phyloP scores from a whole-genome alignment of 2,888 invertebrate genomes.

The Drosophila silvestris region DNA sequence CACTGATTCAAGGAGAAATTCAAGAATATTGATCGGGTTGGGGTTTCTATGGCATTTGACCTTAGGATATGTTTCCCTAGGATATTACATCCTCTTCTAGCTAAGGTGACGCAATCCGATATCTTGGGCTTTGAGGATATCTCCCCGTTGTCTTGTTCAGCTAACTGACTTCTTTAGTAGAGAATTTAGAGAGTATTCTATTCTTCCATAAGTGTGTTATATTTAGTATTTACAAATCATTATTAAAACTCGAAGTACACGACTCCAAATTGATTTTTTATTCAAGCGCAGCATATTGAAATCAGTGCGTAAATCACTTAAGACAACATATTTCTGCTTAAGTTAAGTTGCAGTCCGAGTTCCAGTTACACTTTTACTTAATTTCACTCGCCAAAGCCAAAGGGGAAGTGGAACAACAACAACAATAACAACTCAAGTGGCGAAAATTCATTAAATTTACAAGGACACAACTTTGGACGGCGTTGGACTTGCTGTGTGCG shows the following conservation, averaged over 20 bases:
- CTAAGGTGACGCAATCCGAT: too few relatives aligned
- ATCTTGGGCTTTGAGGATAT: too few relatives aligned
- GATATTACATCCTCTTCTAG: neutral
- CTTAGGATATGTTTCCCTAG: too few relatives aligned
- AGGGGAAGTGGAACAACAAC: conserved; percentile 2
- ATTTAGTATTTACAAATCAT: neutral
- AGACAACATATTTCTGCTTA: neutral
- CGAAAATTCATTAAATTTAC: conserved; percentile 80
- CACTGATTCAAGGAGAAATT: neutral
- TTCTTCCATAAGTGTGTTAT: neutral
- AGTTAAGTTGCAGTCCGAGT: conserved; percentile 6
- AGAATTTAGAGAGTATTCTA: neutral
- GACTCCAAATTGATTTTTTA: neutral
- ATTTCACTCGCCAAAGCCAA: conserved; percentile 5
- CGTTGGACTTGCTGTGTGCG: conserved; percentile 19
- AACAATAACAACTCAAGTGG: conserved; percentile 49
- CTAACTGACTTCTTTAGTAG: neutral
- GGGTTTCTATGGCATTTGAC: too few relatives aligned
- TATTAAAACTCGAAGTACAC: neutral
- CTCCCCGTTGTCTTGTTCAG: neutral
- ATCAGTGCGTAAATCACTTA: conserved; percentile 4
- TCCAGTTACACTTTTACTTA: conserved; percentile 15
- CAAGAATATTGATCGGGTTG: too few relatives aligned
- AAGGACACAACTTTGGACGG: conserved; percentile 75
- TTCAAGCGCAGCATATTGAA: neutral